Evolutionary conservation across 2,888 invertebrate genomes (phyloP), one percentile per base, ranked within the genome.

Genomic region (Leptopilina drosophilae): DNA sequence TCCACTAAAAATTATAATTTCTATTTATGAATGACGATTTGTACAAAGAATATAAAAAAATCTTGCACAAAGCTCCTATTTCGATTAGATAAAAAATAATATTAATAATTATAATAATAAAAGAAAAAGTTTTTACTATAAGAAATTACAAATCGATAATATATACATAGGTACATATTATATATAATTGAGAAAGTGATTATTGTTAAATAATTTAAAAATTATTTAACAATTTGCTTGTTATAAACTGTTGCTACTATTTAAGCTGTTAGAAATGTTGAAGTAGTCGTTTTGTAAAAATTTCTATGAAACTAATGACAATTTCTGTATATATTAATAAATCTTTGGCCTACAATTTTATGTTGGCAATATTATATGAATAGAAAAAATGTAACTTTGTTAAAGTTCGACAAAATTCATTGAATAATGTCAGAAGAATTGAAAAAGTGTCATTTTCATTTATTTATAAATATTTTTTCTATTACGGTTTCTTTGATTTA

Each of bases 231-330:
- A 2, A 69, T 26, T 2, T 53, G 49, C 49, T 49, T 49, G 26
- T 69, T 26, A 73, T 33, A 56, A 49, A 56, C 53, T 56, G 56
- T 73, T 56, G 26, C 69, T 49, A 73, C n/a, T 46, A 2, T n/a
- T 40, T 64, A n/a, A 73, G 33, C 56, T 73, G 56, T 73, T 73
- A 56, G n/a, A 40, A 56, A 73, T 73, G 56, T 73, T 73, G 56
- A 73, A 56, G n/a, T 73, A 73, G 69, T 69, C n/a, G 56, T 73
- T 53, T n/a, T 73, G 33, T 56, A n/a, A 33, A 73, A 73, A 49
- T 15, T 56, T 73, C 53, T 73, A 56, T 40, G n/a, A 40, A 56
- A 56, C 53, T 56, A 49, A 20, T 15, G 6, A 56, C n/a, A 56
- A n/a, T 56, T 33, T 33, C 8, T 8, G 20, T 20, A 73, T 73